Conservation (phyloP, 2,113 vertebrate species). For the Narcine bancroftii region DNA sequence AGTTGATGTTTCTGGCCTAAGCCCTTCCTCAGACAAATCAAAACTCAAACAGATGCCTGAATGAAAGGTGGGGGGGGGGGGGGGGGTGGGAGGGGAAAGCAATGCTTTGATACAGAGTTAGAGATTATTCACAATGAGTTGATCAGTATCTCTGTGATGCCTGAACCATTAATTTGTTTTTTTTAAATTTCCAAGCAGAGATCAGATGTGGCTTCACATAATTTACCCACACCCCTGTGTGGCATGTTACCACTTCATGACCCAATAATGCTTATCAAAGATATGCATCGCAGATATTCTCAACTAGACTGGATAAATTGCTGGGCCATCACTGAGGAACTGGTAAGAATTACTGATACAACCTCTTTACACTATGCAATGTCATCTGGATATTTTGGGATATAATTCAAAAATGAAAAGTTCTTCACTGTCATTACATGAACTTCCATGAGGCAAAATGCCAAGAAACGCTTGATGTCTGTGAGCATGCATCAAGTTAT, state of each 20-base stretch:
- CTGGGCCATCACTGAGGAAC: neutral
- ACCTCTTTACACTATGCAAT: neutral
- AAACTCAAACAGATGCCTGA: no score
- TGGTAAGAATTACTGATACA: slow-evolving; percentile 7
- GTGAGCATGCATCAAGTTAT: neutral
- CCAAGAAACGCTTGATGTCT: neutral
- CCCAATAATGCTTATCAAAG: neutral
- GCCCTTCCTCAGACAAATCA: no score
- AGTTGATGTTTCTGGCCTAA: no score
- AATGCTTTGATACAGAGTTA: no score
- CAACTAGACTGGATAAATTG: slow-evolving; percentile 13
- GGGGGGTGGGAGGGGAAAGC: no score
- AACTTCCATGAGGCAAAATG: neutral
- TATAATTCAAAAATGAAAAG: no score
- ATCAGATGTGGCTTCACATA: neutral
- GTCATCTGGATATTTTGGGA: neutral
- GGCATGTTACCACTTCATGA: neutral
- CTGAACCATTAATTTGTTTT: neutral
- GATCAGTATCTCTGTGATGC: neutral
- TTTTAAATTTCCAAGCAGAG: neutral
- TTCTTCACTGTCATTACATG: neutral
- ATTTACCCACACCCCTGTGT: slow-evolving; percentile 25
- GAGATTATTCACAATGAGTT: neutral
- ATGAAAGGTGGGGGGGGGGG: no score
- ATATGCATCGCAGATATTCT: neutral